Evolutionary conservation across 2,797 vertebrate species (phyloP).

Genomic region (Mormyrus hasselquistii): DNA sequence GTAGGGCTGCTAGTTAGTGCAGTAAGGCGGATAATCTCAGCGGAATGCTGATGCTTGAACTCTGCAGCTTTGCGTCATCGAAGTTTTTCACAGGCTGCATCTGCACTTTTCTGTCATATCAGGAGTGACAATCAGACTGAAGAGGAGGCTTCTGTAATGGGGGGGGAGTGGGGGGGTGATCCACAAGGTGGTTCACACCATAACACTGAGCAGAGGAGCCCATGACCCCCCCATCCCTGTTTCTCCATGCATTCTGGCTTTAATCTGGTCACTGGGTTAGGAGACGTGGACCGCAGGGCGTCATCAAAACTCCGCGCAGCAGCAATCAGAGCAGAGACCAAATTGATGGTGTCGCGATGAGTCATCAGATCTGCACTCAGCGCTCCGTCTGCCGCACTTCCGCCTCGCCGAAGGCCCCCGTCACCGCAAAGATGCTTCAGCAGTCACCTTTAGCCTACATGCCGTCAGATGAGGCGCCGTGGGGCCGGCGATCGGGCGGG

Average conservation of each 20-base stretch:
- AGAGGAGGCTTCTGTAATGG: neutral
- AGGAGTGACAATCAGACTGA: neutral
- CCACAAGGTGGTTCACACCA: neutral
- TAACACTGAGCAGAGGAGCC: neutral
- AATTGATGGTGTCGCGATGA: constrained; percentile 55
- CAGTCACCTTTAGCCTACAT: constrained; percentile 58
- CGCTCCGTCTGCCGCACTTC: constrained; percentile 55
- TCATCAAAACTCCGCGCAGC: neutral
- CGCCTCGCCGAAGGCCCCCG: constrained; percentile 46
- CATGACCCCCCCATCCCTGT: neutral
- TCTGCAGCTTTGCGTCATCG: neutral
- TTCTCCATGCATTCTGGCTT: neutral
- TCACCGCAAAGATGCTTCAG: constrained; percentile 57
- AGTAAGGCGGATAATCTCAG: neutral
- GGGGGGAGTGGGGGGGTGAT: neutral
- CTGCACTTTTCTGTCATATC: neutral
- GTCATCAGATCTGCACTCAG: constrained; percentile 54
- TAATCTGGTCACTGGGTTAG: neutral
- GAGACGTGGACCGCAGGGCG: too few relatives aligned
- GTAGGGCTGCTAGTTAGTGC: neutral
- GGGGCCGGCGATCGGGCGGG: constrained; percentile 10
- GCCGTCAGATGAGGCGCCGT: constrained; percentile 42
- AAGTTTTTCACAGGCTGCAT: neutral
- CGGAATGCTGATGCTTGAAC: neutral
- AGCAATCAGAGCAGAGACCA: neutral